A percentile compares a stretch with the other conserved stretches of the same genome.
These are phyloP conservation scores for Amphipoea oculea DNA, from an alignment of 2,888 invertebrate species.

Conservation along the genomic window DNA sequence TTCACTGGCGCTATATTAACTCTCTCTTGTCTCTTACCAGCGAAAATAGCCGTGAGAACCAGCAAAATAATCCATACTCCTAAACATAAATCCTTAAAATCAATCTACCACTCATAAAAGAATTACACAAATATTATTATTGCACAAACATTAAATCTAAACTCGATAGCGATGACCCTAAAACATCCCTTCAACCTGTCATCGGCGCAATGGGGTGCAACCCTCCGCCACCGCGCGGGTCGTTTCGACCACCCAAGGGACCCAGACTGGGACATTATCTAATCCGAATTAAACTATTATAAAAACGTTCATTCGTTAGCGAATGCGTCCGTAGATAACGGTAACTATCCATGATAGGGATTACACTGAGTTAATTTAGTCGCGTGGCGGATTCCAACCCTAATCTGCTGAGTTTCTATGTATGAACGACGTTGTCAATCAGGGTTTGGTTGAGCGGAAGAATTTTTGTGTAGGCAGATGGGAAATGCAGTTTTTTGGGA, in stretches of 20 bases:
- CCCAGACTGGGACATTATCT: constrained; percentile 79
- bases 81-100: constrained; percentile 31
- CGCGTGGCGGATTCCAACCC: constrained; percentile 82
- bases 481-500: constrained; percentile 52
- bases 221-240: constrained; percentile 69
- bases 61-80: constrained; percentile 18
- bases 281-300: constrained; percentile 87
- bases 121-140: constrained; percentile 76
- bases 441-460: constrained; percentile 62
- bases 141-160: constrained; percentile 71
- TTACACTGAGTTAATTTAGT: constrained; percentile 88
- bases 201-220: constrained; percentile 72
- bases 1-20: background rate
- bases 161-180: constrained; percentile 60
- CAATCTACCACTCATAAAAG: constrained; percentile 52
- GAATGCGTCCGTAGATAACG: constrained; percentile 84
- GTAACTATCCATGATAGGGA: constrained; percentile 80
- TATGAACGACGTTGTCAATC: constrained; percentile 79
- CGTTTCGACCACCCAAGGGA: constrained; percentile 84
- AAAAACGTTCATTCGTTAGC: constrained; percentile 81
- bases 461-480: constrained; percentile 57
- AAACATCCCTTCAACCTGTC: constrained; percentile 80
- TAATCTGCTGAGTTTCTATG: constrained; percentile 71
- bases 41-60: constrained; percentile 41
- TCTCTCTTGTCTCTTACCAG: background rate